Percentiles rank a stretch among this genome's conserved stretches.
phyloP scores from a whole-genome alignment of 2,797 vertebrate species.

The Hippoglossus hippoglossus region DNA sequence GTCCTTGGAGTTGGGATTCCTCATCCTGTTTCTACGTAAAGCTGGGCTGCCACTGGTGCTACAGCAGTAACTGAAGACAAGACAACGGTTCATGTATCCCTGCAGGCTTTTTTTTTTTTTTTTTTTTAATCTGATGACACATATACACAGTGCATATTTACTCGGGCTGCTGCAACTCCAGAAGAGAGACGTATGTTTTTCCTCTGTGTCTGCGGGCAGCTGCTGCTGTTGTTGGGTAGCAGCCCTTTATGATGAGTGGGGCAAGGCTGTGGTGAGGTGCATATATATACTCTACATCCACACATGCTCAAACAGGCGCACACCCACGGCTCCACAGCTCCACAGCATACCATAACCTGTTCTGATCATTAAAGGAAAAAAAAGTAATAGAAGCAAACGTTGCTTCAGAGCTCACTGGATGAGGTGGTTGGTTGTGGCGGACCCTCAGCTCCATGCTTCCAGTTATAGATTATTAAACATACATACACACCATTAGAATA shows the following conservation, averaged over 20 bases:
- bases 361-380: constrained; percentile 62
- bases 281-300: constrained; percentile 46
- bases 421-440: constrained; percentile 80
- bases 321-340: constrained; percentile 38
- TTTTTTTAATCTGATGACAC: constrained; percentile 23
- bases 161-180: constrained; percentile 36
- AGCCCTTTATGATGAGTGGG: constrained; percentile 48
- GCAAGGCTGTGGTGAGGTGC: constrained; percentile 29
- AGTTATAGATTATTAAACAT: constrained; percentile 86
- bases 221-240: constrained; percentile 26
- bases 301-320: constrained; percentile 54
- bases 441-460: constrained; percentile 82
- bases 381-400: constrained; percentile 53
- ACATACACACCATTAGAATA: constrained; percentile 73
- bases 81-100: constrained; percentile 29
- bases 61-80: constrained; percentile 36
- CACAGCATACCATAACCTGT: constrained; percentile 52
- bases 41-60: constrained; percentile 15
- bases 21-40: constrained; percentile 25
- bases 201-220: constrained; percentile 16
- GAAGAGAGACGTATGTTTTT: constrained; percentile 12
- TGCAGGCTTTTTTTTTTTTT: constrained; percentile 29
- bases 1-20: constrained; percentile 18
- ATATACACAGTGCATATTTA: constrained; percentile 55
- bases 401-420: constrained; percentile 55